phyloP scores from a whole-genome alignment of 2,797 vertebrate genomes.

The Typhlichthys eigenmanni region DNA sequence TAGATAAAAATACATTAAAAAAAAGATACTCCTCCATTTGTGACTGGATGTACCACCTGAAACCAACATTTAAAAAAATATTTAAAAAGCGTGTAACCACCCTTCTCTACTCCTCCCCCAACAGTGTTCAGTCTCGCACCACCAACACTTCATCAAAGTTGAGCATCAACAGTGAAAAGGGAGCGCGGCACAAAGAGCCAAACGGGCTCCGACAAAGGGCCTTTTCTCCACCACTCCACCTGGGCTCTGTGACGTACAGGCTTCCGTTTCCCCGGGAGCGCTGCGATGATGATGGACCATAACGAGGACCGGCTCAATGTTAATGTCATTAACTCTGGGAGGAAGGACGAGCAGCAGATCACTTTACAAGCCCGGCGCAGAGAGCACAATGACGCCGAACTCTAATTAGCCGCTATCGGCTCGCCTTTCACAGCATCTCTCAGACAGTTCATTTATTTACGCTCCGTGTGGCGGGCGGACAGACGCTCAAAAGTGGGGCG shows the following conservation, averaged over 20 bases:
- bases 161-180: neutral
- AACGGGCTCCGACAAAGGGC: neutral
- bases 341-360: constrained; percentile 40
- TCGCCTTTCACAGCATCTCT: constrained; percentile 64
- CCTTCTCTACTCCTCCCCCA: neutral
- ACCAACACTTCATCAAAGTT: too few species aligned
- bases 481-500: constrained; percentile 49
- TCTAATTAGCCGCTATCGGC: constrained; percentile 73
- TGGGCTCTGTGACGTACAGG: constrained; percentile 21
- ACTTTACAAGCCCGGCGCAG: constrained; percentile 66
- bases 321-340: constrained; percentile 67
- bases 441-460: constrained; percentile 69
- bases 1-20: too few species aligned
- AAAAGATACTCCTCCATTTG: too few species aligned
- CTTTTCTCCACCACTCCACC: constrained; percentile 3
- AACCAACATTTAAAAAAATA: too few species aligned
- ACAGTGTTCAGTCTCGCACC: too few species aligned
- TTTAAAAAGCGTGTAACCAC: too few species aligned
- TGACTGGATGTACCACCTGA: too few species aligned
- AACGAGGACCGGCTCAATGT: constrained; percentile 68
- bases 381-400: constrained; percentile 57
- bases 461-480: constrained; percentile 50
- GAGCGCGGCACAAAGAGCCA: too few species aligned
- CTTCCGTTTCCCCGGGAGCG: constrained; percentile 18
- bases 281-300: constrained; percentile 51